A percentile compares a stretch with the other conserved stretches of the same genome.
Evolutionary conservation across 1,140 invertebrate species (phyloP).

Genomic region (Ruditapes philippinarum): DNA sequence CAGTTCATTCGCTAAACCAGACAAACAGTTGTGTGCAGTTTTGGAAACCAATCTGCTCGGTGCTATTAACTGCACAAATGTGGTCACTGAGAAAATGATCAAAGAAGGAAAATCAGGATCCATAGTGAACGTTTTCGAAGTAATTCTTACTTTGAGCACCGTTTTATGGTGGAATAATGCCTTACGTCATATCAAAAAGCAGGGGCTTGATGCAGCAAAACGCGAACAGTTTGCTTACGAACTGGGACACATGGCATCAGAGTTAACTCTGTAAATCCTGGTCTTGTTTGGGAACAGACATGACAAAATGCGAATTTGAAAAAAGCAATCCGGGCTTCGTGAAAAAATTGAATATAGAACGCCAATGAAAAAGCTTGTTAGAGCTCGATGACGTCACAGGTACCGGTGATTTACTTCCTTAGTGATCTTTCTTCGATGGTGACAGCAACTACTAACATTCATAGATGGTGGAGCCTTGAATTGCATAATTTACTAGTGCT

Average conservation of each 20-base stretch:
- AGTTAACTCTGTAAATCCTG: slow-evolving; percentile 95
- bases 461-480: slow-evolving; percentile 92
- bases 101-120: slow-evolving; percentile 89
- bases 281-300: slow-evolving; percentile 95
- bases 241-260: slow-evolving; percentile 94
- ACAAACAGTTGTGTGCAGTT: slow-evolving; percentile 90
- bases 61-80: slow-evolving; percentile 91
- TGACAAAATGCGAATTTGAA: slow-evolving; percentile 91
- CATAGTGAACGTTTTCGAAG: slow-evolving; percentile 97
- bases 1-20: slow-evolving; percentile 89
- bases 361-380: slow-evolving; percentile 90
- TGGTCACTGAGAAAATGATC: slow-evolving; percentile 91
- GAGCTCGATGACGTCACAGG: slow-evolving; percentile 89
- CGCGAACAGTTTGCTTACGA: slow-evolving; percentile 94
- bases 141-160: slow-evolving; percentile 89
- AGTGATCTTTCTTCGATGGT: slow-evolving; percentile 94
- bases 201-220: slow-evolving; percentile 88
- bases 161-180: slow-evolving; percentile 91
- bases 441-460: slow-evolving; percentile 92
- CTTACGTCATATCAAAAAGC: slow-evolving; percentile 91
- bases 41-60: slow-evolving; percentile 95
- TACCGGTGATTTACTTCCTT: slow-evolving; percentile 92
- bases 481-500: background rate
- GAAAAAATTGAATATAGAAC: slow-evolving; percentile 91
- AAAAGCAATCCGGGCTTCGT: slow-evolving; percentile 90